Evolutionary conservation across 2,888 invertebrate species (phyloP).

Genomic region (Drosophila algonquin): DNA sequence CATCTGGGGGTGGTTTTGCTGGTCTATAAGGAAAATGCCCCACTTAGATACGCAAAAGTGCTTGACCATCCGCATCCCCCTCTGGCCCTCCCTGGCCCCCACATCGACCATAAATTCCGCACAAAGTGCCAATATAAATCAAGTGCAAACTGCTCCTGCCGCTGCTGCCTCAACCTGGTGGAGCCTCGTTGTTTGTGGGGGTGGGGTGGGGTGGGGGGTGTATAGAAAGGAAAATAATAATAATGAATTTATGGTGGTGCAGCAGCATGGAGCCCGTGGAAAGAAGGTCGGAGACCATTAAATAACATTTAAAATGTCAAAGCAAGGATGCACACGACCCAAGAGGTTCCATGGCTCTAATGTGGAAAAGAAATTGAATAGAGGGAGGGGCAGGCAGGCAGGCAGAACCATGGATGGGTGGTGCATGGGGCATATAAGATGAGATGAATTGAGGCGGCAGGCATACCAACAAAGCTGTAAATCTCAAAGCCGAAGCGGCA

Average conservation of each 20-base stretch:
- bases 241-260: slow-evolving; percentile 63
- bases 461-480: slow-evolving; percentile 42
- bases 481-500: slow-evolving; percentile 46
- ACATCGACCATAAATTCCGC: slow-evolving; percentile 55
- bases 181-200: neutral
- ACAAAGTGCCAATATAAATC: slow-evolving; percentile 72
- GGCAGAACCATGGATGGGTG: too few species aligned
- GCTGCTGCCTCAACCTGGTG: slow-evolving; percentile 26
- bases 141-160: slow-evolving; percentile 47
- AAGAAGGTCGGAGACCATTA: slow-evolving; percentile 63
- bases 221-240: slow-evolving; percentile 51
- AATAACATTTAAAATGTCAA: slow-evolving; percentile 75
- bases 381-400: slow-evolving; percentile 30
- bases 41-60: neutral
- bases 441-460: slow-evolving; percentile 22
- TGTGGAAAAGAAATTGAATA: slow-evolving; percentile 74
- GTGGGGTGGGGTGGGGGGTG: neutral
- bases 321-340: slow-evolving; percentile 26
- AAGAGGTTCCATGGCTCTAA: slow-evolving; percentile 40
- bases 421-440: slow-evolving; percentile 8
- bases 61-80: neutral
- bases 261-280: neutral
- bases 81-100: neutral
- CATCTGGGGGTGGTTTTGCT: neutral
- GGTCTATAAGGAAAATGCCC: neutral